Base-by-base conservation (phyloP, 1,140 invertebrate genomes). In the Drosophila tristis region DNA sequence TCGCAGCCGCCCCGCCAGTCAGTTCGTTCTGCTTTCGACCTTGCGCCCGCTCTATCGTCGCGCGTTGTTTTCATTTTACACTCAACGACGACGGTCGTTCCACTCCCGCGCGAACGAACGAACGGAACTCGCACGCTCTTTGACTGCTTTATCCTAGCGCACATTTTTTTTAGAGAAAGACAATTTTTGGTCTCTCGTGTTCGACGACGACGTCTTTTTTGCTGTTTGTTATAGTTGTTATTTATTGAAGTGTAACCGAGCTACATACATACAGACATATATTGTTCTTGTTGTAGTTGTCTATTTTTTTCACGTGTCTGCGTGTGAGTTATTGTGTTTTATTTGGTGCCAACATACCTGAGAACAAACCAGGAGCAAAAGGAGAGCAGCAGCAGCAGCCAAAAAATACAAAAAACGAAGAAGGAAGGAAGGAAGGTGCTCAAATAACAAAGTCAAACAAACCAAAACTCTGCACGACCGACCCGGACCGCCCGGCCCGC, bases 361-460 rank as follows among this genome's bases (percentile, higher is more conserved):
- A 49, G 43, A 57, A 23, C 20, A 11, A n/a, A 45, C 23, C 20
- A 57, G 15, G 42, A 42, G 42, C 42, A 15, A 57, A 25, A 49
- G 11, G 9, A 42, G 31, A n/a, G 26, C 57, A 49, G 47, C 44
- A 60, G 31, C 57, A 25, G 23, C 23, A 5, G 26, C 16, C 11
- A 39, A 39, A 39, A 39, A 11, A 39, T 1, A 4, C 0, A 39
- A 39, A 13, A 39, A 39, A 13, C 8, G 31, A 11, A 29, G 26
- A 15, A 56, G 9, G 44, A 61, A 42, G 54, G 59, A 26, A 56
- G 15, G 44, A 61, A 42, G 57, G 59, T 74, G 72, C 64, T 70
- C 51, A 64, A 80, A 80, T 64, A 85, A 80, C 74, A 85, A 84
- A 84, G 80, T 80, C 62, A 85, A 85, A 84, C 73, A 84, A 85